These are phyloP conservation scores for Calameuta idolon DNA, from an alignment of 2,888 invertebrate genomes.

Conservation along the genomic window DNA sequence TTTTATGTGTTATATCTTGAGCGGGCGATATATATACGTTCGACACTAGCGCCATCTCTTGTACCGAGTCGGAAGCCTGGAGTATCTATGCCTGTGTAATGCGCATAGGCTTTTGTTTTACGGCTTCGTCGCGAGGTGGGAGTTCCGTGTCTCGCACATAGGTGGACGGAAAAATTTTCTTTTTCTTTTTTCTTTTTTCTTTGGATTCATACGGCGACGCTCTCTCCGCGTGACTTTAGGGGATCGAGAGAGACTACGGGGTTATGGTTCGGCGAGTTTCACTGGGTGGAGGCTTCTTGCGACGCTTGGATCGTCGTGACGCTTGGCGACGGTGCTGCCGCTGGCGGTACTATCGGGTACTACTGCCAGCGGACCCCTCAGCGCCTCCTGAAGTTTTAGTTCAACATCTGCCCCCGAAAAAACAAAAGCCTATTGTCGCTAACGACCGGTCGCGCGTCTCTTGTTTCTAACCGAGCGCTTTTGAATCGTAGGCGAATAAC, in stretches of 20 bases:
- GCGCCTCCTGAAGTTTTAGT: slow-evolving; percentile 37
- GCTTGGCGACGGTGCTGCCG: not conserved
- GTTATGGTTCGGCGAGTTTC: not conserved
- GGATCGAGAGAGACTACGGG: not conserved
- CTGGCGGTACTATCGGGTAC: not conserved
- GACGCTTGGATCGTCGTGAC: not conserved
- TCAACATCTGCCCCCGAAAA: slow-evolving; percentile 68
- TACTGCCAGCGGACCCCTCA: not conserved
- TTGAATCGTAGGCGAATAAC: slow-evolving; percentile 67
- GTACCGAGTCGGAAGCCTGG: not conserved
- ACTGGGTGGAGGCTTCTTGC: not conserved
- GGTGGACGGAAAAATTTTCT: slow-evolving; percentile 8
- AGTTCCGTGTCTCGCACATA: slow-evolving; percentile 1
- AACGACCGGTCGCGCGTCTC: slow-evolving; percentile 67
- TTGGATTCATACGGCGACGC: not conserved
- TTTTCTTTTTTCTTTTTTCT: not conserved
- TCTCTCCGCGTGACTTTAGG: not conserved
- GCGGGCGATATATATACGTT: slow-evolving; percentile 2
- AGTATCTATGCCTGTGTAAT: not conserved
- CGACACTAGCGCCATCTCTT: not conserved
- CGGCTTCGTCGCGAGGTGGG: not conserved
- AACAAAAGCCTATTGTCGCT: slow-evolving; percentile 68
- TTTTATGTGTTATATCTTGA: slow-evolving; percentile 57
- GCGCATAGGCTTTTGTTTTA: not conserved
- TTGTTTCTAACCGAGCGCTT: slow-evolving; percentile 67